phyloP scores from a whole-genome alignment of 1,140 invertebrate species.

The Aphidius gifuensis region DNA sequence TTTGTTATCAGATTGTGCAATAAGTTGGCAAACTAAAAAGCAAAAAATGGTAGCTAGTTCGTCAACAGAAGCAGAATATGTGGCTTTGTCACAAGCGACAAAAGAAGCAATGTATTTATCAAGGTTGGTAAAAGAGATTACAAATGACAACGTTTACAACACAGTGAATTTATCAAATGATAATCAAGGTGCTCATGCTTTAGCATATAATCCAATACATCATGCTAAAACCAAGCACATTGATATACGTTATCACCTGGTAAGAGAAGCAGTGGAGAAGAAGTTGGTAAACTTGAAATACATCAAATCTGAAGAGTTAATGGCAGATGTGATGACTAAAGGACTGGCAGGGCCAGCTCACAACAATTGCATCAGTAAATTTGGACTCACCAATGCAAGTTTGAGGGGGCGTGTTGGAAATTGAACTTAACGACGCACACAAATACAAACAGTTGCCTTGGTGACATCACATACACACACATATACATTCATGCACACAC shows the following conservation, averaged over 20 bases:
- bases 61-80: conserved; percentile 52
- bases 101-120: conserved; percentile 38
- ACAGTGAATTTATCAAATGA: conserved; percentile 30
- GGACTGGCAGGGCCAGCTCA: conserved; percentile 10
- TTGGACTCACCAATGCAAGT: neutral
- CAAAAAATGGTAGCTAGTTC: conserved; percentile 53
- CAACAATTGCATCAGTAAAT: neutral
- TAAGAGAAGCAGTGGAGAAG: conserved; percentile 11
- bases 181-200: conserved; percentile 43
- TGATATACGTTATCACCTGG: conserved; percentile 42
- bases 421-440: too few relatives aligned
- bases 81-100: conserved; percentile 39
- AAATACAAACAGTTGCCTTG: too few relatives aligned
- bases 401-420: too few relatives aligned
- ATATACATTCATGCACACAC: too few relatives aligned
- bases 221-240: conserved; percentile 49
- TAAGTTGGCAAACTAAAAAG: conserved; percentile 55
- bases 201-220: conserved; percentile 40
- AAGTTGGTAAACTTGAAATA: conserved; percentile 17
- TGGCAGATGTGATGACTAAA: conserved; percentile 27
- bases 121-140: conserved; percentile 19
- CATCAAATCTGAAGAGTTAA: conserved; percentile 20
- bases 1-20: conserved; percentile 38
- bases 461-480: too few relatives aligned
- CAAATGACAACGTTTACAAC: conserved; percentile 19